Base-by-base conservation (phyloP, 2,113 vertebrate genomes). In the Ptychochromis oligacanthus region DNA sequence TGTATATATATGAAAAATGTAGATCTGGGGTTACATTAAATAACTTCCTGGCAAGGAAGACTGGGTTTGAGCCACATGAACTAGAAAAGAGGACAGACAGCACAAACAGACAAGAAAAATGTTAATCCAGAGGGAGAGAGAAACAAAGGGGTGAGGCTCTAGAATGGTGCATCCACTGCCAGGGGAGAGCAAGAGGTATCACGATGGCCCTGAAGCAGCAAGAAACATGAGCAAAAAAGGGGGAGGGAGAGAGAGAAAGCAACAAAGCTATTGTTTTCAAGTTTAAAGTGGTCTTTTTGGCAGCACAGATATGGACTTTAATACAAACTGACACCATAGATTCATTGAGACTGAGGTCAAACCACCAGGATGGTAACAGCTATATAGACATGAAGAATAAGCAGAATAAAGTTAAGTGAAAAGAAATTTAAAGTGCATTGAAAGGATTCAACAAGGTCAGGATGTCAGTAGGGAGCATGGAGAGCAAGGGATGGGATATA, bases 261-360 rank as follows among this genome's bases (percentile, higher is more conserved):
- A 31, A 72, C 65, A 72, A 72, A 72, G 65, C 52, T 13, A 10
- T 17, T 72, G 65, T 72, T 72, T 43, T 72, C 43, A 72, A n/a
- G 26, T 72, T 72, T 72, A 52, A 17, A 8, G 65, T 2, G 6
- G 20, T 52, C 43, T 31, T 5, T 0, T 26, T 72, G 43, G 26
- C 65, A 52, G 65, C 43, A 28, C 43, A n/a, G 24, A 52, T 38
- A 20, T 20, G 17, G 43, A 70, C 17, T 52, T 52, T 28, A 52
- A 26, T 43, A 31, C 65, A 72, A 72, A 52, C 7, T 52, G 24
- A 52, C 2, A 2, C 43, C 43, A 4, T 52, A 52, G 46, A 8
- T 72, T 52, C 15, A 52, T 11, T 11, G 2, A 70, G 6, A 52
- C 43, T 43, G 18, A 52, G 24, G 4, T 70, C 17, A 4, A 3